These are phyloP conservation scores for Agrotis clavis DNA, from an alignment of 2,888 invertebrate genomes.

Conservation along the genomic window DNA sequence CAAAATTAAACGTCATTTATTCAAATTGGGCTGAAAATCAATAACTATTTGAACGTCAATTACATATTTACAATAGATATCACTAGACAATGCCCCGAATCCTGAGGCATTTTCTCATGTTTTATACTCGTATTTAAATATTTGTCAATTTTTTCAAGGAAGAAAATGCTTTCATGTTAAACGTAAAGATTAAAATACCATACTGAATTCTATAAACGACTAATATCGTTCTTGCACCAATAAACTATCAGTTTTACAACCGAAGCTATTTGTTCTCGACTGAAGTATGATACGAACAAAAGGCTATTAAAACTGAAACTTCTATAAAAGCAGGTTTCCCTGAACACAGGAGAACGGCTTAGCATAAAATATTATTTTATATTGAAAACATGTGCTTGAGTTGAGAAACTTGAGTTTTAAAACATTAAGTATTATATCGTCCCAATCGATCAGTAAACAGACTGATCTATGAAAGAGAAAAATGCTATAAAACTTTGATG, in stretches of 20 bases:
- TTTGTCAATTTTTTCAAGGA: not conserved
- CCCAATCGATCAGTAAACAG: conserved; percentile 17
- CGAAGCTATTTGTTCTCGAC: conserved; percentile 35
- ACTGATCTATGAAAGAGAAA: not conserved
- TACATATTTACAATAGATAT: too few relatives aligned
- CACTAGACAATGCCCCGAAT: too few relatives aligned
- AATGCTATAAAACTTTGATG: not conserved
- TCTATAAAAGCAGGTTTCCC: conserved; percentile 44
- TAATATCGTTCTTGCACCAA: conserved; percentile 13
- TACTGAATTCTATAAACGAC: not conserved
- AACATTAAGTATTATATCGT: conserved; percentile 10
- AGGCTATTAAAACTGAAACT: conserved; percentile 57
- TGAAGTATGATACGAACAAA: conserved; percentile 44
- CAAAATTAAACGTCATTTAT: too few relatives aligned
- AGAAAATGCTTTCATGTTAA: not conserved
- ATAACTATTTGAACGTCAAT: too few relatives aligned
- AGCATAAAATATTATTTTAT: conserved; percentile 48
- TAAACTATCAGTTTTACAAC: conserved; percentile 50
- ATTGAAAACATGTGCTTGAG: conserved; percentile 39
- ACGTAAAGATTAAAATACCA: not conserved
- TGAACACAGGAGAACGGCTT: conserved; percentile 38
- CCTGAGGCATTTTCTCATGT: too few relatives aligned
- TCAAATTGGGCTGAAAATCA: too few relatives aligned
- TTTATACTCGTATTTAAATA: not conserved
- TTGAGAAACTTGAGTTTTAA: conserved; percentile 6